Percentiles rank a stretch among this genome's conserved stretches.
Evolutionary conservation across 2,888 invertebrate genomes (phyloP).

Genomic region (Pecten maximus): DNA sequence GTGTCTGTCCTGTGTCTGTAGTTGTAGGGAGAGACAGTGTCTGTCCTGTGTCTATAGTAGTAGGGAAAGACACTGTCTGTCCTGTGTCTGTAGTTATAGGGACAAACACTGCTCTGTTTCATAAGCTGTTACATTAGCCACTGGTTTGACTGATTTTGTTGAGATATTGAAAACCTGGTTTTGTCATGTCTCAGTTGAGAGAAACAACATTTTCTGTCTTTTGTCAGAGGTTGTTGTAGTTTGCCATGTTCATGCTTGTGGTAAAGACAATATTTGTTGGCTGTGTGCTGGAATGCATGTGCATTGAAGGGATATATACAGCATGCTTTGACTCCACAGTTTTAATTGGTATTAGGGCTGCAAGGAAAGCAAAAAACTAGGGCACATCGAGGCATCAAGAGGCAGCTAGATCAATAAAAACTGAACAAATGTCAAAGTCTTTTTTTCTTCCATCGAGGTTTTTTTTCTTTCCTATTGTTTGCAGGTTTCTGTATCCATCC

Average conservation of each 20-base stretch:
- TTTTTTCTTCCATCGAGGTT: background rate
- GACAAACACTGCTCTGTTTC: no score
- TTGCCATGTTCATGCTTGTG: background rate
- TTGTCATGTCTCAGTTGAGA: background rate
- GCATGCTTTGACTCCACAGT: background rate
- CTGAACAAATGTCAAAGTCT: background rate
- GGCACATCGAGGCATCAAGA: conserved; percentile 2
- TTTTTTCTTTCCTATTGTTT: conserved; percentile 4
- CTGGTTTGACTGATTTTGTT: no score
- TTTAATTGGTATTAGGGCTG: conserved; percentile 33
- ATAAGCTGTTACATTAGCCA: no score
- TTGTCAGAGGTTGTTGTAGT: background rate
- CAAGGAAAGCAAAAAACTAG: conserved; percentile 7
- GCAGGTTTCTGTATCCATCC: background rate
- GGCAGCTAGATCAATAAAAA: conserved; percentile 29
- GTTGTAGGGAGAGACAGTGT: background rate
- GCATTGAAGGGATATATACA: background rate
- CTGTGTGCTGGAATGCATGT: background rate
- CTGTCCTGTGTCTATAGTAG: no score
- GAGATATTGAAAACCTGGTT: background rate
- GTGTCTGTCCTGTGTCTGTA: background rate
- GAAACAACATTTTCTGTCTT: background rate
- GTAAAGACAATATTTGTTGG: background rate
- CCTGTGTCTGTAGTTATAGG: no score
- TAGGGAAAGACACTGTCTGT: no score